Base-by-base conservation (phyloP, 1,140 invertebrate genomes). In the Drosophila melanica region DNA sequence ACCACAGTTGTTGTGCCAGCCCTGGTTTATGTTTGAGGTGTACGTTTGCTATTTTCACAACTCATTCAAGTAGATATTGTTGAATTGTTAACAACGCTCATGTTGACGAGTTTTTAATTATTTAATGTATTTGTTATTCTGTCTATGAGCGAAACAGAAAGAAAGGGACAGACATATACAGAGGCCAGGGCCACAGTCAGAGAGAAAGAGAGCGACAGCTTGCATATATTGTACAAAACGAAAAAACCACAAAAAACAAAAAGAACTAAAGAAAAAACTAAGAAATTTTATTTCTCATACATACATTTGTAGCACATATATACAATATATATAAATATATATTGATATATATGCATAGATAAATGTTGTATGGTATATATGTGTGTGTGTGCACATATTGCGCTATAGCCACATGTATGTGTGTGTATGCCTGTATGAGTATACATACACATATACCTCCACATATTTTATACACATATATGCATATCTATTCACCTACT, bases 61-160 rank as follows among this genome's bases (percentile, higher is more conserved):
- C 45, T 59, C 75, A 77, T 75, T 80, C 59, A 81, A 81, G 79
- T 81, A 68, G 68, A 81, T 75, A 77, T 70, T 81, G 79, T 81
- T 81, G 78, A 81, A 81, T 73, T 81, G 81, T 71, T 77, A 63
- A 69, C 68, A 68, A 77, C 68, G 77, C 73, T 70, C 71, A 86
- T 85, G 84, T 87, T 82, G 81, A 86, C 74, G 76, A 87, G 86
- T 85, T 87, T 86, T 86, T 82, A 82, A 89, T 86, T 87, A 86
- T 86, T 89, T 87, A 87, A 87, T 87, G 82, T 89, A 79, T 86
- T 82, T 87, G 81, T 82, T 87, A 86, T 78, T 84, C 82, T 86
- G 82, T 87, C 68, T 81, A 89, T 86, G 82, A 89, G 79, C 82
- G 72, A 79, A 73, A 67, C 71, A 86, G 76, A 79, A 58, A 87